Percentiles rank a stretch among this genome's conserved stretches.
phyloP scores from a whole-genome alignment of 1,140 invertebrate species.

The Drosophila parvula region DNA sequence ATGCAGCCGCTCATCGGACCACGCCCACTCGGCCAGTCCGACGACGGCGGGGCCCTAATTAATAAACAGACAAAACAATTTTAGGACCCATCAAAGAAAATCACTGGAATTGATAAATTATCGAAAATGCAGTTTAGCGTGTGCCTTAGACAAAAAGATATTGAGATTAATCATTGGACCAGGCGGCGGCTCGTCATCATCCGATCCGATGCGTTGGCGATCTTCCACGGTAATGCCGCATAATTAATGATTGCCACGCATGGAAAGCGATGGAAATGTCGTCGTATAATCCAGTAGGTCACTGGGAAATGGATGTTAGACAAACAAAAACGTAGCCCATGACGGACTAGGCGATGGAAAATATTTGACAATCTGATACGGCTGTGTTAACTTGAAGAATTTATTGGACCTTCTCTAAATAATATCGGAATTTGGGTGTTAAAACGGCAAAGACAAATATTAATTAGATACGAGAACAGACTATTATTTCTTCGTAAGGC shows the following conservation, averaged over 20 bases:
- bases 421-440: not conserved
- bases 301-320: slow-evolving; percentile 25
- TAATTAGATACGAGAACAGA: not conserved
- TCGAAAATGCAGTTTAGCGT: slow-evolving; percentile 75
- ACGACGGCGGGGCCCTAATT: slow-evolving; percentile 58
- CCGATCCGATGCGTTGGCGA: slow-evolving; percentile 65
- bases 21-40: slow-evolving; percentile 55
- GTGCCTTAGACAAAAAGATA: slow-evolving; percentile 73
- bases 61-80: slow-evolving; percentile 78
- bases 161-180: slow-evolving; percentile 72
- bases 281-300: slow-evolving; percentile 54
- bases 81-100: slow-evolving; percentile 35
- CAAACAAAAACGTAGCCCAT: slow-evolving; percentile 11
- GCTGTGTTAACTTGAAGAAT: slow-evolving; percentile 10
- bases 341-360: slow-evolving; percentile 24
- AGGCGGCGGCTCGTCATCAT: slow-evolving; percentile 39
- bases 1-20: slow-evolving; percentile 44
- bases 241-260: slow-evolving; percentile 66
- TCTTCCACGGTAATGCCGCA: slow-evolving; percentile 60
- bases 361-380: slow-evolving; percentile 40
- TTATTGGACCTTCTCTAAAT: slow-evolving; percentile 8
- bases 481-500: not conserved
- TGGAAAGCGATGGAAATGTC: slow-evolving; percentile 58
- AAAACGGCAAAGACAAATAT: not conserved
- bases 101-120: slow-evolving; percentile 71